Evolutionary conservation across 2,888 invertebrate species (phyloP).

Genomic region (Leptogaster cylindrica): DNA sequence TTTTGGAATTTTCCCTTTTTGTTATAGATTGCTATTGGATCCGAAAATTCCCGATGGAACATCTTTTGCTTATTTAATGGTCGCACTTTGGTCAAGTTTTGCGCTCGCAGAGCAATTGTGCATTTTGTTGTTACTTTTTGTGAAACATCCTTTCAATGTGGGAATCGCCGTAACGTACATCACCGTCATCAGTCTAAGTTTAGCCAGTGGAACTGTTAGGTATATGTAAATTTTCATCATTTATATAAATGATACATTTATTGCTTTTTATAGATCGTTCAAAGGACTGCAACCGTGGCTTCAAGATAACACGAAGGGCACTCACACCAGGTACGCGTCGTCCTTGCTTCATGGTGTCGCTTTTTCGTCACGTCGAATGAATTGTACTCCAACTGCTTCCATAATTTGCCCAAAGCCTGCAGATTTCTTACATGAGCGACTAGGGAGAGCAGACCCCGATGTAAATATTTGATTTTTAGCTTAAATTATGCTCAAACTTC

Average conservation of each 20-base stretch:
- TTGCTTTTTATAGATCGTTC: slow-evolving; percentile 68
- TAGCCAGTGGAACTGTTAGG: slow-evolving; percentile 82
- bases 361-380: slow-evolving; percentile 68
- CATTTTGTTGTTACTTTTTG: slow-evolving; percentile 79
- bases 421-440: slow-evolving; percentile 59
- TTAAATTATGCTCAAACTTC: not conserved
- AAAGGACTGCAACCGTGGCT: slow-evolving; percentile 82
- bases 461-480: slow-evolving; percentile 51
- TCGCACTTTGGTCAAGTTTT: slow-evolving; percentile 84
- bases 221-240: slow-evolving; percentile 54
- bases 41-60: slow-evolving; percentile 56
- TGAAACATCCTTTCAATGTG: slow-evolving; percentile 78
- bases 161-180: slow-evolving; percentile 81
- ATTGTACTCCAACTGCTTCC: slow-evolving; percentile 62
- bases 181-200: slow-evolving; percentile 71
- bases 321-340: slow-evolving; percentile 80
- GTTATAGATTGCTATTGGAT: slow-evolving; percentile 56
- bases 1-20: not conserved
- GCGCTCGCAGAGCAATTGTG: slow-evolving; percentile 85
- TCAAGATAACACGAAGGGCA: slow-evolving; percentile 78
- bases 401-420: slow-evolving; percentile 60
- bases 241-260: not conserved
- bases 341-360: slow-evolving; percentile 76
- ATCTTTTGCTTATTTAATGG: slow-evolving; percentile 70
- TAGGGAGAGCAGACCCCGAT: slow-evolving; percentile 60